Percentiles rank a stretch among this genome's conserved stretches.
These are phyloP conservation scores for Mythimna pallens DNA, from an alignment of 2,888 invertebrate species.

Conservation along the genomic window DNA sequence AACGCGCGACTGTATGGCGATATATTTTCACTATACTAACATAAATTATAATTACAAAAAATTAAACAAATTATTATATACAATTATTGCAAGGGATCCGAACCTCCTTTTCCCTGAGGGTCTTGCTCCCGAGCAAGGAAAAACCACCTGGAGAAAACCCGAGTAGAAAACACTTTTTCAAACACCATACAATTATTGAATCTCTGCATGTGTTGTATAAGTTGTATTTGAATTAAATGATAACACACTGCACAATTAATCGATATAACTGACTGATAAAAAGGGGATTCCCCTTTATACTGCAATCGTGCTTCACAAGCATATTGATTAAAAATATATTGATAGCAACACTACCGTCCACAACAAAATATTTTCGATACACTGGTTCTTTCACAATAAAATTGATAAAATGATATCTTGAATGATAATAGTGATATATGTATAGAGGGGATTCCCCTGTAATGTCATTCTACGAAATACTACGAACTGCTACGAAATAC, in stretches of 20 bases:
- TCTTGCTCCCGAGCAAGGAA: too few relatives aligned
- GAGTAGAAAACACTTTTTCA: too few relatives aligned
- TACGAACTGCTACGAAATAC: slow-evolving; percentile 28
- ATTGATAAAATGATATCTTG: background rate
- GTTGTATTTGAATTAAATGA: too few relatives aligned
- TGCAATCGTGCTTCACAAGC: background rate
- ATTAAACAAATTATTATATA: too few relatives aligned
- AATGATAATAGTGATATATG: background rate
- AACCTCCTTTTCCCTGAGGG: too few relatives aligned
- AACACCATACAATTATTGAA: too few relatives aligned
- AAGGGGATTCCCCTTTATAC: background rate
- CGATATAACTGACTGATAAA: background rate
- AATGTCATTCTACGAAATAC: slow-evolving; percentile 15
- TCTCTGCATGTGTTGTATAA: too few relatives aligned
- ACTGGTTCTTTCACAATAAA: background rate
- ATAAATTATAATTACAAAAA: too few relatives aligned
- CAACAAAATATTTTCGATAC: background rate
- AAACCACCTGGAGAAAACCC: too few relatives aligned
- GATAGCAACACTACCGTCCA: background rate
- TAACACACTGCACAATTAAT: background rate
- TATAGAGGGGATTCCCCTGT: slow-evolving; percentile 5
- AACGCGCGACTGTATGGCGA: background rate
- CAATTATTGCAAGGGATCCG: too few relatives aligned
- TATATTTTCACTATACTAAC: background rate
- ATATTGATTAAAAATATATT: background rate